A percentile compares a stretch with the other conserved stretches of the same genome.
These are phyloP conservation scores for Porites australiensis DNA, from an alignment of 64 coral and sea anemone species.

Conservation along the genomic window DNA sequence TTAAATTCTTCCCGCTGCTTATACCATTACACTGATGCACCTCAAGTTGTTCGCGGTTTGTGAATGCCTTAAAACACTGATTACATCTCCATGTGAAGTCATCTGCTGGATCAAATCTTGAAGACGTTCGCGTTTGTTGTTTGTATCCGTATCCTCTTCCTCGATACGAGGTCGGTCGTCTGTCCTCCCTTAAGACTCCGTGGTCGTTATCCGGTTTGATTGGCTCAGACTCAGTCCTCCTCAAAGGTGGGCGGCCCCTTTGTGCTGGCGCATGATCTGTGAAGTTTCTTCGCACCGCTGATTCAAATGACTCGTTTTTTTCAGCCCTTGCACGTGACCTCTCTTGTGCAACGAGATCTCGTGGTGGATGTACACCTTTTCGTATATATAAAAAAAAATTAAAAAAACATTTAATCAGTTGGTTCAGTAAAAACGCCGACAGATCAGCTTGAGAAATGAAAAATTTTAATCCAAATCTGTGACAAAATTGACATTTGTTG, in stretches of 20 bases:
- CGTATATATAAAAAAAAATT: background rate
- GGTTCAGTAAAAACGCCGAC: no score
- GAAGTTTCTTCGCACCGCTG: constrained; percentile 56
- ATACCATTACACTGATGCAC: constrained; percentile 87
- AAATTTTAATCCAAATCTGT: no score
- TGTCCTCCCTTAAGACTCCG: constrained; percentile 62
- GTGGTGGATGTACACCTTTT: constrained; percentile 88
- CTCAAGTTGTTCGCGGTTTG: constrained; percentile 89
- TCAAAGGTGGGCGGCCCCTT: constrained; percentile 83
- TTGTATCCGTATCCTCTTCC: constrained; percentile 68
- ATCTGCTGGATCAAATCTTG: constrained; percentile 58
- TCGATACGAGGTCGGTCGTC: constrained; percentile 66
- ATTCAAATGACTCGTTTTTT: constrained; percentile 45
- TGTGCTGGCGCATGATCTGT: constrained; percentile 82
- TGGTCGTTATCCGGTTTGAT: constrained; percentile 73
- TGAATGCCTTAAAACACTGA: constrained; percentile 93
- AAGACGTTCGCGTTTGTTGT: constrained; percentile 35
- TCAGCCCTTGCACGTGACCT: constrained; percentile 63
- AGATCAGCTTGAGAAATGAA: no score
- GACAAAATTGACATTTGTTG: no score
- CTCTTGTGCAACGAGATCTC: constrained; percentile 90
- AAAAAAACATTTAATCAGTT: background rate
- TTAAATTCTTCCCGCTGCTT: constrained; percentile 73
- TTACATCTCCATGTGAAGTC: constrained; percentile 96
- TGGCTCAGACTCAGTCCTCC: constrained; percentile 54